phyloP scores from a whole-genome alignment of 2,888 invertebrate genomes.

The Tetranychus truncatus region DNA sequence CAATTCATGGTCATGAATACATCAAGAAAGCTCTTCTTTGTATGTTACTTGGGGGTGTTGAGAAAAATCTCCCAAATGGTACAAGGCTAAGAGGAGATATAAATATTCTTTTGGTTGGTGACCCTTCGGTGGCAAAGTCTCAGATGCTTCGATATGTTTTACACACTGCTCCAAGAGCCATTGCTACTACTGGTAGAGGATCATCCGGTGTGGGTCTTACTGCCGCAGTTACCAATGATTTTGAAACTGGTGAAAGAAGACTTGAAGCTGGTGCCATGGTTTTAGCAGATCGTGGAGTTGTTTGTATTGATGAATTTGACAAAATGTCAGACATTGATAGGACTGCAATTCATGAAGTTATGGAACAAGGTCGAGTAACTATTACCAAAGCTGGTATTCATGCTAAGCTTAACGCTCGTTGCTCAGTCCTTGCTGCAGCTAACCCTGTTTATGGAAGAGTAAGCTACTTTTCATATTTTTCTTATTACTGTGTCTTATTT shows the following conservation, averaged over 20 bases:
- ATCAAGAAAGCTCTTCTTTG: constrained; percentile 92
- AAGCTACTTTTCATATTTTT: constrained; percentile 29
- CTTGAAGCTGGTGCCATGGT: constrained; percentile 99
- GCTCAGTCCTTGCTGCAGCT: constrained; percentile 95
- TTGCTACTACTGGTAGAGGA: constrained; percentile 90
- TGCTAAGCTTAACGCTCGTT: constrained; percentile 86
- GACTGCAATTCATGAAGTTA: constrained; percentile 97
- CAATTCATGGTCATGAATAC: constrained; percentile 89
- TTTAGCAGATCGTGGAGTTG: constrained; percentile 90
- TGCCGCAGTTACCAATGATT: constrained; percentile 89
- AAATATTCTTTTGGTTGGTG: constrained; percentile 83
- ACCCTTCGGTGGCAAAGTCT: constrained; percentile 97
- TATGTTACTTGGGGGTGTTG: constrained; percentile 78
- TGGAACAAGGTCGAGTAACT: constrained; percentile 91
- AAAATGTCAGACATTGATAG: constrained; percentile 98
- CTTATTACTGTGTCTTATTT: constrained; percentile 13
- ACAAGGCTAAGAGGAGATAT: constrained; percentile 73
- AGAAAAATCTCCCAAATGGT: constrained; percentile 77
- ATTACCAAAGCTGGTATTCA: constrained; percentile 97
- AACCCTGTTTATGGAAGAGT: constrained; percentile 94
- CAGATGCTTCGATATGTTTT: constrained; percentile 83
- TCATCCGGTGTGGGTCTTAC: constrained; percentile 96
- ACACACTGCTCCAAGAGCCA: constrained; percentile 80
- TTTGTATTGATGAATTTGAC: constrained; percentile 94
- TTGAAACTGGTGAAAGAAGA: constrained; percentile 61